Evolutionary conservation across 2,113 vertebrate genomes (phyloP).

Genomic region (Caretta caretta): DNA sequence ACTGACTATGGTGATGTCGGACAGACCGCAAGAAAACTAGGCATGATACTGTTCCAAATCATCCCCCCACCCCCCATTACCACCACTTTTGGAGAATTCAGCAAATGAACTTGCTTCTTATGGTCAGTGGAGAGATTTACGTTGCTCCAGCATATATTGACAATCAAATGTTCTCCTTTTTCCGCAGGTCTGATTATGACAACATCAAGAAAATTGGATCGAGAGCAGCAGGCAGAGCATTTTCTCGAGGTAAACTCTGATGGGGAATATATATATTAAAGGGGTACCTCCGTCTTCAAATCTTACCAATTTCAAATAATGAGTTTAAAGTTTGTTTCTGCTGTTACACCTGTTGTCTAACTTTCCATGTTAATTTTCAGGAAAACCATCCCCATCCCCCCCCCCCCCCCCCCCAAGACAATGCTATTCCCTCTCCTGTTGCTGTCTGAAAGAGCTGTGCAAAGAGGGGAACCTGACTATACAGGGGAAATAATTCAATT

Average conservation of each 20-base stretch:
- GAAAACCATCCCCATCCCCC: conserved; percentile 29
- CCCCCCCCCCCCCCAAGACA: background rate
- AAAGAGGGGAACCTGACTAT: conserved; percentile 16
- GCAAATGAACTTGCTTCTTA: conserved; percentile 47
- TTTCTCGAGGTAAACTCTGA: conserved; percentile 89
- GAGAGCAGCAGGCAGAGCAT: conserved; percentile 95
- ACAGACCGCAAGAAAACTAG: conserved; percentile 20
- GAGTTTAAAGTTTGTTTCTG: background rate
- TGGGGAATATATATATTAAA: background rate
- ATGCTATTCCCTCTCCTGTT: background rate
- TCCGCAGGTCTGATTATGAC: conserved; percentile 93
- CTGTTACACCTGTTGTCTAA: background rate
- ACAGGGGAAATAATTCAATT: background rate
- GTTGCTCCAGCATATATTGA: conserved; percentile 43
- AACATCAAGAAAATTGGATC: conserved; percentile 93
- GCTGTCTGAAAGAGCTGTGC: background rate
- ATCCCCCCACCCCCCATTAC: background rate
- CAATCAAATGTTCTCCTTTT: conserved; percentile 72
- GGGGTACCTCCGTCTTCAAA: background rate
- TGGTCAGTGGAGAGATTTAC: background rate
- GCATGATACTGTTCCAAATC: background rate
- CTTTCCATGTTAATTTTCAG: background rate
- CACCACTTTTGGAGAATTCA: background rate
- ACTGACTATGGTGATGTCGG: conserved; percentile 25
- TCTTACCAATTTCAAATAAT: background rate